Evolutionary conservation across 1,140 invertebrate species (phyloP).

Genomic region (Acromyrmex echinatior): DNA sequence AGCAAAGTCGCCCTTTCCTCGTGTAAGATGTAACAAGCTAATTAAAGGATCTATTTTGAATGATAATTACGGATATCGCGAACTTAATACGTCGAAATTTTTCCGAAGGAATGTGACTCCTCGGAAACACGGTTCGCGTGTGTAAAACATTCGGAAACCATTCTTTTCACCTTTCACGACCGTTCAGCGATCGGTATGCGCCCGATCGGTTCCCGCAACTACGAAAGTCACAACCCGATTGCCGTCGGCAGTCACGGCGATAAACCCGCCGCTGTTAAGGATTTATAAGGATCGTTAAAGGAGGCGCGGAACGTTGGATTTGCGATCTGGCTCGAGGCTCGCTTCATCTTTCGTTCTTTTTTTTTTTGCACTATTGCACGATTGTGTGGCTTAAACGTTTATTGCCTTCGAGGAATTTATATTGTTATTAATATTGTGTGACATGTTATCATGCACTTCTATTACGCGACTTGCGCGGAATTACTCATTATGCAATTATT

Average conservation of each 20-base stretch:
- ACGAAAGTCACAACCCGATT: conserved; percentile 51
- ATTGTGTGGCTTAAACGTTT: conserved; percentile 24
- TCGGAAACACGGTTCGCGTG: not conserved
- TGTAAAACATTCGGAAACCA: conserved; percentile 1
- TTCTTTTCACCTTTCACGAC: conserved; percentile 30
- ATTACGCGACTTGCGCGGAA: not conserved
- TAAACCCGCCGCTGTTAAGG: conserved; percentile 59
- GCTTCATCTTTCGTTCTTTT: conserved; percentile 37
- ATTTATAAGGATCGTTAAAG: conserved; percentile 63
- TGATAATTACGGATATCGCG: not conserved
- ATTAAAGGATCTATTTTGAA: not conserved
- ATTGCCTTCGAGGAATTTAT: conserved; percentile 26
- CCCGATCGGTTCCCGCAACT: conserved; percentile 40
- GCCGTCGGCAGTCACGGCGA: conserved; percentile 54
- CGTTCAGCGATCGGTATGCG: conserved; percentile 35
- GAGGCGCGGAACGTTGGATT: conserved; percentile 56
- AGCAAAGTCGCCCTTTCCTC: too few species aligned
- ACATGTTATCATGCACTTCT: not conserved
- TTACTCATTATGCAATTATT: not conserved
- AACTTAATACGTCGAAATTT: not conserved
- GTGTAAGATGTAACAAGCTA: not conserved
- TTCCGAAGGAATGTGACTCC: not conserved
- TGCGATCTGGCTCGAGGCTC: conserved; percentile 53
- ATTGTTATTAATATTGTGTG: conserved; percentile 42
- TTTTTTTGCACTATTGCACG: conserved; percentile 6